phyloP scores from a whole-genome alignment of 2,888 invertebrate genomes.

The Nephrotoma flavescens region DNA sequence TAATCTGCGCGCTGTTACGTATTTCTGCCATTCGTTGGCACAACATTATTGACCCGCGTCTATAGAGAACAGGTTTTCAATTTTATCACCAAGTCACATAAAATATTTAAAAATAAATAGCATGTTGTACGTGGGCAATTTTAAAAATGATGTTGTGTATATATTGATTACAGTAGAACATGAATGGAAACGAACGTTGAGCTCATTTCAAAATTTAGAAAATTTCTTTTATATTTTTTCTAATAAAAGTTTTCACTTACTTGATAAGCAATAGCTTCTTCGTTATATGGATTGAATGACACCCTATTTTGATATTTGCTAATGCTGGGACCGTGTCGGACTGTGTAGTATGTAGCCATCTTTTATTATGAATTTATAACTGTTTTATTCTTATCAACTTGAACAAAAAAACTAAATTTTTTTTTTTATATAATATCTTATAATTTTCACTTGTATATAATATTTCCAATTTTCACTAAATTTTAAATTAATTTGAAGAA shows the following conservation, averaged over 20 bases:
- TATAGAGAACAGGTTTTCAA: not conserved
- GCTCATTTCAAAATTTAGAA: not conserved
- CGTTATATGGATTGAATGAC: slow-evolving; percentile 12
- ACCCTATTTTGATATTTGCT: slow-evolving; percentile 7
- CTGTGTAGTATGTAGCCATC: slow-evolving; percentile 12
- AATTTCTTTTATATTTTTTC: not conserved
- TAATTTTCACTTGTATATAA: not conserved
- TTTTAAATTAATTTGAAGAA: not conserved
- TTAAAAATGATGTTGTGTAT: not conserved
- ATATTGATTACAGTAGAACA: not conserved
- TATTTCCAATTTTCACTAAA: not conserved
- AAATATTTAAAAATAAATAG: not conserved
- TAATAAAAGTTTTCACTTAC: slow-evolving; percentile 20
- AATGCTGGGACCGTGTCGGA: slow-evolving; percentile 2
- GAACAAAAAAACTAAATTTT: not conserved
- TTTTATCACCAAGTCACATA: not conserved
- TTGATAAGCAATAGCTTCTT: slow-evolving; percentile 31
- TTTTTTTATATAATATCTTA: not conserved
- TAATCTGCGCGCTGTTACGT: not conserved
- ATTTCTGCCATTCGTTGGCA: not conserved
- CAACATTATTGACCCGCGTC: not conserved
- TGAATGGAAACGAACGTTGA: not conserved
- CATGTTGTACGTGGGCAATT: not conserved
- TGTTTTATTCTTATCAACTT: not conserved
- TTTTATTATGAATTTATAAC: slow-evolving; percentile 3